Evolutionary conservation across 2,888 invertebrate species (phyloP).

Genomic region (Hermaeophaga mercurialis): DNA sequence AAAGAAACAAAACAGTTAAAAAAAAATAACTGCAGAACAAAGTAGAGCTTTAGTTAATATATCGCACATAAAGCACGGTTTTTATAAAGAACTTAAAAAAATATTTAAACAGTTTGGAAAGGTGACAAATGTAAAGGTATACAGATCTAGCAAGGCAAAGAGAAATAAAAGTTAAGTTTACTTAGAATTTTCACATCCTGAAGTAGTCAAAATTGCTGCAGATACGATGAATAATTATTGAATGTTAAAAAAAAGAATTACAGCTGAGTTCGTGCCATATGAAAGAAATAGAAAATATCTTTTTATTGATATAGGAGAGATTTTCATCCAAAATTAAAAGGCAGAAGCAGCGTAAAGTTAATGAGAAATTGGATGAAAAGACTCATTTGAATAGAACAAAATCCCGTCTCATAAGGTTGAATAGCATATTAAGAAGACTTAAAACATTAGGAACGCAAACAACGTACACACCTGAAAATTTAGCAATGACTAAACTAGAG

Average conservation of each 20-base stretch:
- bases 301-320: conserved; percentile 53
- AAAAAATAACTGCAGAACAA: conserved; percentile 51
- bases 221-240: conserved; percentile 97
- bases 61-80: conserved; percentile 90
- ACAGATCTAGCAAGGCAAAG: conserved; percentile 81
- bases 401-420: conserved; percentile 57
- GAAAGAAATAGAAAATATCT: conserved; percentile 65
- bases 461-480: conserved; percentile 60
- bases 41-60: conserved; percentile 72
- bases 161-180: conserved; percentile 88
- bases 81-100: conserved; percentile 83
- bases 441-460: conserved; percentile 61
- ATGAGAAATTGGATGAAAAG: conserved; percentile 52
- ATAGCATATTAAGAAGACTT: conserved; percentile 59
- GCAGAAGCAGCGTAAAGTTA: conserved; percentile 57
- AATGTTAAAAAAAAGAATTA: conserved; percentile 89
- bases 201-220: conserved; percentile 91
- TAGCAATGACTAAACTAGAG: conserved; percentile 50
- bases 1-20: conserved; percentile 63
- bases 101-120: conserved; percentile 93
- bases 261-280: conserved; percentile 77
- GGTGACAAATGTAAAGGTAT: conserved; percentile 78
- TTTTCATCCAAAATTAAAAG: conserved; percentile 58
- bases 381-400: conserved; percentile 56
- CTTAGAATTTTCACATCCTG: conserved; percentile 81